A percentile compares a stretch with the other conserved stretches of the same genome.
phyloP scores from a whole-genome alignment of 2,888 invertebrate genomes.

The Metacarcinus magister region DNA sequence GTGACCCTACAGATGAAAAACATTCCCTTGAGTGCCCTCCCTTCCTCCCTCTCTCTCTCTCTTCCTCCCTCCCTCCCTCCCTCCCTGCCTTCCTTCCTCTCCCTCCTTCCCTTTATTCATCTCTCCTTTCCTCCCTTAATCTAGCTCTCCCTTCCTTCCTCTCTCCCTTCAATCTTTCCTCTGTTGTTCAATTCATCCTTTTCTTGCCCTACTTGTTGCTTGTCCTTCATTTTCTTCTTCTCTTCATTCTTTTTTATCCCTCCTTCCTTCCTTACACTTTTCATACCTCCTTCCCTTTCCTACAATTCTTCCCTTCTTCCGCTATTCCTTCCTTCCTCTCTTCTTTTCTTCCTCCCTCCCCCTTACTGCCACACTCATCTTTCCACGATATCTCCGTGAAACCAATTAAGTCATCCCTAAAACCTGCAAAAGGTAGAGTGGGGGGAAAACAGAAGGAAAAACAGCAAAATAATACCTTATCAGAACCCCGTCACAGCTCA shows the following conservation, averaged over 20 bases:
- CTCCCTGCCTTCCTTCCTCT: constrained; percentile 57
- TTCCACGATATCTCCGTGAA: constrained; percentile 33
- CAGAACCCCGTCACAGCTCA: constrained; percentile 61
- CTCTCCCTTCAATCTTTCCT: neutral
- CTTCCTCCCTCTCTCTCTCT: neutral
- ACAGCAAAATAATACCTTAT: constrained; percentile 69
- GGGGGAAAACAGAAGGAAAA: constrained; percentile 44
- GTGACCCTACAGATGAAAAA: constrained; percentile 46
- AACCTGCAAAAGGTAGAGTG: constrained; percentile 28
- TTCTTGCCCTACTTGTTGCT: neutral
- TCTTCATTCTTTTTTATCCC: neutral
- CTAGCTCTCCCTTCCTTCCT: neutral
- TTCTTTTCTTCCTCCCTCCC: constrained; percentile 26
- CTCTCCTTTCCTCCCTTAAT: neutral
- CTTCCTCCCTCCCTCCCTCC: neutral
- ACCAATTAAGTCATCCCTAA: constrained; percentile 43
- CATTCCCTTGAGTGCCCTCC: neutral
- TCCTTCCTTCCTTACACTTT: neutral
- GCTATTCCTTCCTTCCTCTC: neutral
- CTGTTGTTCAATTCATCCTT: neutral
- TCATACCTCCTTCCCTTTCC: neutral
- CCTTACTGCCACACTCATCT: constrained; percentile 59
- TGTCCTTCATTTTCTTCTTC: neutral
- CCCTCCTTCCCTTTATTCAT: constrained; percentile 39
- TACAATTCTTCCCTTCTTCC: neutral